Base-by-base conservation (phyloP, 2,888 invertebrate species). In the Lomographa bimaculata region DNA sequence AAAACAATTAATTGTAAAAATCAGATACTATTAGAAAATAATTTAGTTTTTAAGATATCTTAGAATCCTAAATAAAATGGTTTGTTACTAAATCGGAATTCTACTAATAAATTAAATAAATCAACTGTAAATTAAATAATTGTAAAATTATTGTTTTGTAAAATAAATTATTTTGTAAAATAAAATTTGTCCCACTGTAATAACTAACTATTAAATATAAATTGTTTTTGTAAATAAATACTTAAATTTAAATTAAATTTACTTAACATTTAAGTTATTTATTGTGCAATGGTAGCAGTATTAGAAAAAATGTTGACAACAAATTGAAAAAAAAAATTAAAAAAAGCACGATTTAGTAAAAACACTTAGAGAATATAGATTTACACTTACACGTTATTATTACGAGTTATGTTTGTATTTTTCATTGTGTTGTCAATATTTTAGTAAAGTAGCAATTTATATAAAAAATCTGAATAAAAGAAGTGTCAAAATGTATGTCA, bases 281-380 rank as follows among this genome's bases (percentile, higher is more conserved):
- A 87, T 87, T 87, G 87, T 87, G 87, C 87, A 87, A 87, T 87
- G 49, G 76, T 87, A 87, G 86, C 85, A 86, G 86, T 85, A 87
- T 85, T 85, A 84, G 77, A 60, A 62, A 64, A 64, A 60, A 54
- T 50, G 58, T 74, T 71, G 69, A 60, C 63, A 64, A 67, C 70
- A 75, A 57, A 63, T 63, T 71, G 60, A 44, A 51, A 58, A 50
- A 44, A 16, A 28, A 5, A 8, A 4, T 7, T 18, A 23, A 16
- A 9, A 34, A 19, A 9, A 8, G 17, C 39, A 49, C 20, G 27
- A 42, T 45, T 11, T 28, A 24, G 21, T 14, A 25, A 25, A 9
- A 9, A 26, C 20, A 37, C 34, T 14, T 27, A 32, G 21, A 42
- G 14, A 24, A 5, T 27, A 30, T 39, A 20, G 19, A 24, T 20